Evolutionary conservation across 2,113 vertebrate species (phyloP), one percentile per base, ranked within the genome.

Genomic region (Erpornis zantholeuca): DNA sequence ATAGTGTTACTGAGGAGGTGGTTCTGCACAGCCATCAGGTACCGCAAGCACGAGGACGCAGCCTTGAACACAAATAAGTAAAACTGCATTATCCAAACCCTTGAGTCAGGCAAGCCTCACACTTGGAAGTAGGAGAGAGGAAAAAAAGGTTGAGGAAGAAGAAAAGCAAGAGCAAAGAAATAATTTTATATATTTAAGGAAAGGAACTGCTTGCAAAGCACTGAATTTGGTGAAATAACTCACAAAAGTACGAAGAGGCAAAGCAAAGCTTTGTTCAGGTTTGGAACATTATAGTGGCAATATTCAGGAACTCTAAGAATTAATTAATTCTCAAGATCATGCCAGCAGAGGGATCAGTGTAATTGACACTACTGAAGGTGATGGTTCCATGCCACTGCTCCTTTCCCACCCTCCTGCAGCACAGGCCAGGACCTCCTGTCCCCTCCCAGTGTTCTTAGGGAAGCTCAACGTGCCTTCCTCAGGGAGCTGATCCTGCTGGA

Each of bases 21-120:
- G 97, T 99, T 99, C 98, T 99, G 99, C 94, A 99, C 99, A 59
- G 99, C 99, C 99, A 99, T 99, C 98, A 99, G 98, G 98, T 99
- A 99, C 95, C 98, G 98, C 97, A 99, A 98, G 97, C 99, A 99
- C 54, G 99, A 98, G 64, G 99, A 99, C 36, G 99, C 99, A 97
- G 99, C 99, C 99, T 99, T 98, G 75, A 95, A 98, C 83, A 98
- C 66, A 98, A 97, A 98, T 29, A 95, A 98, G 95, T 49, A 96
- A 82, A 95, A 95, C 84, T 33, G 97, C 94, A 96, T 98, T 82
- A 96, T 89, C 97, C 90, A 73, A 82, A 94, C 63, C 36, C 88
- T 53, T 27, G 36, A 72, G 69, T 52, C 83, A 82, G 93, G 94
- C 80, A 93, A 97, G 44, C 96, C 94, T 90, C 60, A 66, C 17